Percentiles rank a stretch among this genome's conserved stretches.
Conservation (phyloP, 2,888 invertebrate genomes). For the Temnothorax unifasciatus region DNA sequence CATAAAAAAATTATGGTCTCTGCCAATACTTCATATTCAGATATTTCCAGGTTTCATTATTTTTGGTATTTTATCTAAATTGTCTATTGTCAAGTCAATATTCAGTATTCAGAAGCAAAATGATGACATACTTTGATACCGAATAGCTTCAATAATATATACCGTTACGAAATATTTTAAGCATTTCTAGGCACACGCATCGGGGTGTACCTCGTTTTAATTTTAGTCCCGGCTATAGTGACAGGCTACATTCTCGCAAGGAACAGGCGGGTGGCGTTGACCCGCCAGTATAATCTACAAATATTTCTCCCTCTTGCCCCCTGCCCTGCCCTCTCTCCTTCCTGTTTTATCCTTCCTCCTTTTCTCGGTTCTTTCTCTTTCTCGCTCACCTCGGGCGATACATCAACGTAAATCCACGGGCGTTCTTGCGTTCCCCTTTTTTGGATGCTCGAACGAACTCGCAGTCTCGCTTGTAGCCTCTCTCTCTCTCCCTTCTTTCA, state of each 20-base stretch:
- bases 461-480: slow-evolving; percentile 56
- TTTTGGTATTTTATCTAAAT: not conserved
- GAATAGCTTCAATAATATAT: not conserved
- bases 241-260: slow-evolving; percentile 70
- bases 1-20: not conserved
- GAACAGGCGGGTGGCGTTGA: slow-evolving; percentile 81
- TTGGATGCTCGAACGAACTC: slow-evolving; percentile 63
- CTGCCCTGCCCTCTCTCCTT: slow-evolving; percentile 51
- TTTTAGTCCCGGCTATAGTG: slow-evolving; percentile 79
- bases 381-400: slow-evolving; percentile 67
- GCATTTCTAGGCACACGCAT: slow-evolving; percentile 55
- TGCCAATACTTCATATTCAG: not conserved
- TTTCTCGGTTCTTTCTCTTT: slow-evolving; percentile 40
- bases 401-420: slow-evolving; percentile 79
- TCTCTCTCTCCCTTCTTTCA: slow-evolving; percentile 9
- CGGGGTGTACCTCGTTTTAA: slow-evolving; percentile 83
- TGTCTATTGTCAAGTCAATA: not conserved
- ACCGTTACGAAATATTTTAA: slow-evolving; percentile 31
- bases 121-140: not conserved
- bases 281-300: slow-evolving; percentile 83
- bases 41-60: not conserved
- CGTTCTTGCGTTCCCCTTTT: slow-evolving; percentile 65
- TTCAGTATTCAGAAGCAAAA: not conserved
- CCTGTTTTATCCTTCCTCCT: slow-evolving; percentile 44
- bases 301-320: slow-evolving; percentile 75